Evolutionary conservation across 2,797 vertebrate species (phyloP).

Genomic region (Intellagama lesueurii): DNA sequence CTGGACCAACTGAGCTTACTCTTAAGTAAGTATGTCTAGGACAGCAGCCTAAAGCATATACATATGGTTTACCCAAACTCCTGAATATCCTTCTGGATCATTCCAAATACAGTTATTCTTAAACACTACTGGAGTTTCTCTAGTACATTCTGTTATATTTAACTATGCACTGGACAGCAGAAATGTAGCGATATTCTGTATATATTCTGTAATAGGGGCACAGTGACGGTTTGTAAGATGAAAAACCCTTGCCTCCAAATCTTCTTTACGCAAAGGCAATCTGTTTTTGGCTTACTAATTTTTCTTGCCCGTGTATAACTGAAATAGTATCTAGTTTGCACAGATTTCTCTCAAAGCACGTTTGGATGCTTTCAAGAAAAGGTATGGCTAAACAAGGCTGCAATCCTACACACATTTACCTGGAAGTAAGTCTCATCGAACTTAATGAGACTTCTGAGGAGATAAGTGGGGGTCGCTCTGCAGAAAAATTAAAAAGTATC

Average conservation of each 20-base stretch:
- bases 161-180: constrained; percentile 28
- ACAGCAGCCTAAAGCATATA: not conserved
- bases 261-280: not conserved
- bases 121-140: not conserved
- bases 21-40: not conserved
- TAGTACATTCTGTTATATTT: constrained; percentile 42
- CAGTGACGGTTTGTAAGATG: not conserved
- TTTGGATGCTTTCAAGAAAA: not conserved
- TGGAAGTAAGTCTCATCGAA: not conserved
- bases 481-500: no score
- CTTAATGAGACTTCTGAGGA: not conserved
- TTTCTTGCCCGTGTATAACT: not conserved
- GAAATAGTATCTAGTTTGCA: not conserved
- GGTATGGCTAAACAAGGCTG: not conserved
- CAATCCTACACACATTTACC: not conserved
- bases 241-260: not conserved
- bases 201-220: not conserved
- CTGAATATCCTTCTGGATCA: constrained; percentile 10
- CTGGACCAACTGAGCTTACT: not conserved
- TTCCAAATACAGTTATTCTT: constrained; percentile 5
- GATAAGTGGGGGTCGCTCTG: not conserved
- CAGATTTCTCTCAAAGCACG: not conserved
- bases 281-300: not conserved
- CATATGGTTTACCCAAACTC: constrained; percentile 25
- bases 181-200: not conserved